Evolutionary conservation across 2,888 invertebrate genomes (phyloP).

Genomic region (Chalcosyrphus nemorum): DNA sequence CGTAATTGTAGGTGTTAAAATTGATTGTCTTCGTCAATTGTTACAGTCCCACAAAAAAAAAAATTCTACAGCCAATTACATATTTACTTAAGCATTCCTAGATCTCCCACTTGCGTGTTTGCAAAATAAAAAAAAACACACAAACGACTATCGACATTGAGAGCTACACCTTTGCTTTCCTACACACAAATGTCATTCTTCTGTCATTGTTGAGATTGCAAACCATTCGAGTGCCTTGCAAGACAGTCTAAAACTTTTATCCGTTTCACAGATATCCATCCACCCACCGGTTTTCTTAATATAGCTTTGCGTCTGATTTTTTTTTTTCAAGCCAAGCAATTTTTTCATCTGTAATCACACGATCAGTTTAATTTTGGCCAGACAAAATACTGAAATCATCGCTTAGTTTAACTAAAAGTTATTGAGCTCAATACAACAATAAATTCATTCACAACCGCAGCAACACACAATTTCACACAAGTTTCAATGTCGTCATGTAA

Average conservation of each 20-base stretch:
- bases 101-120: conserved; percentile 5
- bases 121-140: not conserved
- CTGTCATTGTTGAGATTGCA: conserved; percentile 63
- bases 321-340: not conserved
- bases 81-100: conserved; percentile 11
- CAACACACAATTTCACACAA: conserved; percentile 24
- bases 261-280: conserved; percentile 44
- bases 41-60: conserved; percentile 5
- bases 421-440: conserved; percentile 13
- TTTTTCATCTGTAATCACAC: conserved; percentile 20
- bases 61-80: not conserved
- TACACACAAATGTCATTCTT: conserved; percentile 46
- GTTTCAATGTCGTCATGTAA: conserved; percentile 61
- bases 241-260: conserved; percentile 35
- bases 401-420: conserved; percentile 20
- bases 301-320: conserved; percentile 35
- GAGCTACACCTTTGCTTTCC: conserved; percentile 40
- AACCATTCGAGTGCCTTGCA: conserved; percentile 44
- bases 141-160: conserved; percentile 8
- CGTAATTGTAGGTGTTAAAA: conserved; percentile 45
- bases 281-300: conserved; percentile 65
- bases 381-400: conserved; percentile 20
- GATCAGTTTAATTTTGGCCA: not conserved
- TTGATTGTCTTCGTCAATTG: conserved; percentile 21
- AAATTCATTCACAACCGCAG: conserved; percentile 53